These are phyloP conservation scores for Ophion ventricosus DNA, from an alignment of 2,888 invertebrate species.

Conservation along the genomic window DNA sequence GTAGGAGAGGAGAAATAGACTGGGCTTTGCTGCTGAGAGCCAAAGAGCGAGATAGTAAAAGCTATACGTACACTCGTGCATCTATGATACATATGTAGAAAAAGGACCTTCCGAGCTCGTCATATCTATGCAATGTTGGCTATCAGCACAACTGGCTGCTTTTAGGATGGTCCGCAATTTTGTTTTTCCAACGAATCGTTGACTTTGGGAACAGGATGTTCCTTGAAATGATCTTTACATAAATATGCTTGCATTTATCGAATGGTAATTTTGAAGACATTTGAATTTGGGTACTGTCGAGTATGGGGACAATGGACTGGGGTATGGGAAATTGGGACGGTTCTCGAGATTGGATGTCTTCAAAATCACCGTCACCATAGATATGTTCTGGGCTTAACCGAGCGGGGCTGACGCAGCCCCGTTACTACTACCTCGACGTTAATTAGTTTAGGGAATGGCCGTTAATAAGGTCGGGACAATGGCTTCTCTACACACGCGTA, in stretches of 20 bases:
- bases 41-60: conserved; percentile 53
- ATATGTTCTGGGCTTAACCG: conserved; percentile 54
- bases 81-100: conserved; percentile 7
- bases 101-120: background rate
- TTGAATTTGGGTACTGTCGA: background rate
- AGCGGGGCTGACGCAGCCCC: conserved; percentile 63
- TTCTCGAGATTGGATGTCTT: background rate
- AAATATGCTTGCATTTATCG: background rate
- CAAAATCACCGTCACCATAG: background rate
- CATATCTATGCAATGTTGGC: background rate
- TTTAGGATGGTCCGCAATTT: background rate
- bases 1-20: conserved; percentile 31
- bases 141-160: background rate
- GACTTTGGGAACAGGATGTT: background rate
- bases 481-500: conserved; percentile 62
- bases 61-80: conserved; percentile 22
- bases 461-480: conserved; percentile 66
- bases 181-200: background rate
- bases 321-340: background rate
- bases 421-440: conserved; percentile 66
- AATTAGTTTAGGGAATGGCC: conserved; percentile 70
- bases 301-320: background rate
- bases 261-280: background rate
- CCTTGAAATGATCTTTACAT: background rate
- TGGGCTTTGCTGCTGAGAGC: conserved; percentile 45